Evolutionary conservation across 2,113 vertebrate species (phyloP).

Genomic region (Bufo bufo): DNA sequence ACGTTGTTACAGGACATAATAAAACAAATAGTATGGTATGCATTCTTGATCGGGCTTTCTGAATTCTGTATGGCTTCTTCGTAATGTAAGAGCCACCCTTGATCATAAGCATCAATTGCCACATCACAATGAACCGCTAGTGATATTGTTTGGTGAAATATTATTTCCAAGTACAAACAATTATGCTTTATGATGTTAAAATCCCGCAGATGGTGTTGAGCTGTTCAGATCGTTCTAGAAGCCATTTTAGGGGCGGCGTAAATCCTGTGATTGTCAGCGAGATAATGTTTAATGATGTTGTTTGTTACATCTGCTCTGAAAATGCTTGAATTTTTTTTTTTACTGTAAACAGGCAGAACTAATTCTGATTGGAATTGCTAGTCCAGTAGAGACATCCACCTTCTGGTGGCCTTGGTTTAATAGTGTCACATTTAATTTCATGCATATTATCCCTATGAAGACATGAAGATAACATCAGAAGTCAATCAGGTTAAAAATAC

Average conservation of each 20-base stretch:
- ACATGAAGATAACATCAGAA: neutral
- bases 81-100: neutral
- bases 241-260: neutral
- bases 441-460: neutral
- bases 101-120: slow-evolving; percentile 21
- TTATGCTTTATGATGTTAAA: slow-evolving; percentile 48
- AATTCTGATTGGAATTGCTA: slow-evolving; percentile 27
- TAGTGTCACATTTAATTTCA: slow-evolving; percentile 24
- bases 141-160: slow-evolving; percentile 35
- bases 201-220: slow-evolving; percentile 48
- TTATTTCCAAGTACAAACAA: slow-evolving; percentile 28
- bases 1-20: neutral
- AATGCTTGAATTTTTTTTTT: slow-evolving; percentile 30
- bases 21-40: too few species aligned
- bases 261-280: slow-evolving; percentile 43
- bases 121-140: neutral
- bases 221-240: slow-evolving; percentile 32
- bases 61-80: neutral
- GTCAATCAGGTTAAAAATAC: neutral
- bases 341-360: slow-evolving; percentile 41
- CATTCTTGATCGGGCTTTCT: neutral
- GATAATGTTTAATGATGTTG: slow-evolving; percentile 45
- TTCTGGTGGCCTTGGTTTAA: slow-evolving; percentile 32
- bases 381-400: neutral
- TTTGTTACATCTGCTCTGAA: slow-evolving; percentile 48